phyloP scores from a whole-genome alignment of 2,797 vertebrate species.

The Moxostoma hubbsi region DNA sequence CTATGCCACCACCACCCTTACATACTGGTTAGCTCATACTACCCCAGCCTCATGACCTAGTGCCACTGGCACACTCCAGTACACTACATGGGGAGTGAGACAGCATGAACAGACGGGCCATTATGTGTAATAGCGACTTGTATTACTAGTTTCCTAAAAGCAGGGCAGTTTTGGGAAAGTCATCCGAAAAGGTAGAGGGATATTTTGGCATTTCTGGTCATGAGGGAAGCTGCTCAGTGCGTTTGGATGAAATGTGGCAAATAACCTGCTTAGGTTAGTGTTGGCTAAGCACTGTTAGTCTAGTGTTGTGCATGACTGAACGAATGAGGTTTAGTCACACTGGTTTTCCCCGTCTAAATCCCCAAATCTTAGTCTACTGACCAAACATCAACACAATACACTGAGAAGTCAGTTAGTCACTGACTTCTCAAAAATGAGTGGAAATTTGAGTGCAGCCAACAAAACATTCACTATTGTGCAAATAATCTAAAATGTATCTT shows the following conservation, averaged over 20 bases:
- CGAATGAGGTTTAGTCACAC: constrained; percentile 13
- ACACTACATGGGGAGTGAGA: not conserved
- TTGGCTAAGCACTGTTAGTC: not conserved
- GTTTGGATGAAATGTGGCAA: not conserved
- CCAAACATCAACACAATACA: constrained; percentile 20
- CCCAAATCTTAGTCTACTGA: not conserved
- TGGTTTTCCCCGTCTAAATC: constrained; percentile 17
- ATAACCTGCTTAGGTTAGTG: not conserved
- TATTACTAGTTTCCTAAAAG: constrained; percentile 14
- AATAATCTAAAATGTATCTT: constrained; percentile 45
- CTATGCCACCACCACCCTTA: no score
- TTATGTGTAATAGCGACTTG: constrained; percentile 20
- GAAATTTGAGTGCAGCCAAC: not conserved
- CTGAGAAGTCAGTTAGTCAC: constrained; percentile 6
- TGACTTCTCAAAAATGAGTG: no score
- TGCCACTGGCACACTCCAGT: constrained; percentile 12
- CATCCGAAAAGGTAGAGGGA: not conserved
- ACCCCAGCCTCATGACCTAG: constrained; percentile 11
- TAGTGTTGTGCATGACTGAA: not conserved
- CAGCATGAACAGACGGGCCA: constrained; percentile 7
- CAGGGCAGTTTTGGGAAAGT: constrained; percentile 22
- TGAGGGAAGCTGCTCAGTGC: not conserved
- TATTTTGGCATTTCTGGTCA: constrained; percentile 4
- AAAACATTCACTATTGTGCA: not conserved
- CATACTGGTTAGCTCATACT: not conserved